Conservation (phyloP, 2,797 vertebrate species). For the Rallus crepitans region DNA sequence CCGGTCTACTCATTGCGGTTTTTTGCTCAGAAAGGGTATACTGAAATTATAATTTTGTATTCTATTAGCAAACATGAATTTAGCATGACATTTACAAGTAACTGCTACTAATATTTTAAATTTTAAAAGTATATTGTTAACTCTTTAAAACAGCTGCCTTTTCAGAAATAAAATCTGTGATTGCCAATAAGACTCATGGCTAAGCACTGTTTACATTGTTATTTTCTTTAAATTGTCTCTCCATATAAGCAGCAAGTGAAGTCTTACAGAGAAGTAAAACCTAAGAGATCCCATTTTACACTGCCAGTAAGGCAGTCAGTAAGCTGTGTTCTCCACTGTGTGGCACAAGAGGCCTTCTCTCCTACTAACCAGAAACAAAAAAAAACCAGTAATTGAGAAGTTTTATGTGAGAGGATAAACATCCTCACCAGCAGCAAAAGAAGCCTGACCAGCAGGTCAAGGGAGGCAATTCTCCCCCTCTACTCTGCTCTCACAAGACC, state of each 20-base stretch:
- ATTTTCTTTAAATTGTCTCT: neutral
- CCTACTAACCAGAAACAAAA: neutral
- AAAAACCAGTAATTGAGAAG: fast-evolving
- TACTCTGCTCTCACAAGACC: too few relatives aligned
- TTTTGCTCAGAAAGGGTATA: neutral
- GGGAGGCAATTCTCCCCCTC: too few relatives aligned
- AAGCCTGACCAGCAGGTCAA: too few relatives aligned
- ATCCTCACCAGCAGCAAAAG: neutral
- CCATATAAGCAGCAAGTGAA: neutral
- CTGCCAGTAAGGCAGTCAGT: neutral
- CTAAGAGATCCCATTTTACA: neutral
- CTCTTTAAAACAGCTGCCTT: neutral
- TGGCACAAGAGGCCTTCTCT: neutral
- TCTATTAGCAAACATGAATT: neutral
- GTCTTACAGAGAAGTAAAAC: neutral
- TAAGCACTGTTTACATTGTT: neutral
- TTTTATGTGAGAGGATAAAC: neutral
- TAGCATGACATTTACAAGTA: neutral
- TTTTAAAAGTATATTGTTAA: neutral
- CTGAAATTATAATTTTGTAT: neutral
- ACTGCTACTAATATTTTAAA: neutral
- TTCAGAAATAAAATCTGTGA: neutral
- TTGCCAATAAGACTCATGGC: neutral
- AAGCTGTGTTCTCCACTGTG: neutral
- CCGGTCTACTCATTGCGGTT: neutral